A percentile compares a stretch with the other conserved stretches of the same genome.
Evolutionary conservation across 2,797 vertebrate species (phyloP).

Genomic region (Tauraco hartlaubi): DNA sequence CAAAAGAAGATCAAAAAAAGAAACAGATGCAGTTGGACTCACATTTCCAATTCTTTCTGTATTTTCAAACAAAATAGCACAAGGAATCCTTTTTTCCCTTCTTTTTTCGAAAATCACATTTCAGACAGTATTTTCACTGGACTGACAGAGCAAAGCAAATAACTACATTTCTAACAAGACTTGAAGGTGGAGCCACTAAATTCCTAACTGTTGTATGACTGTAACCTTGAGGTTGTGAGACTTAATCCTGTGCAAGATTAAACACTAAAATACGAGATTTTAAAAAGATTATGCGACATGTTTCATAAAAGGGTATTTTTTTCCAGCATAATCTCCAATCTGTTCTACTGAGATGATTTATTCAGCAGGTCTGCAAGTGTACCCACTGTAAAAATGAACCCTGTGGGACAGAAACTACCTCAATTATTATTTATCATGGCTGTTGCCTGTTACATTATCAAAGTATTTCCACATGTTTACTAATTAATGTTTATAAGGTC

Average conservation of each 20-base stretch:
- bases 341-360: not conserved
- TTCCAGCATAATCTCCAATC: not conserved
- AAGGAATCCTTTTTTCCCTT: not conserved
- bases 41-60: not conserved
- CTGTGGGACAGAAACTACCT: not conserved
- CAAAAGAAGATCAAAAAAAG: not conserved
- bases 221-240: not conserved
- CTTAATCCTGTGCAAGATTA: not conserved
- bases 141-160: not conserved
- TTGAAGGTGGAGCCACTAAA: not conserved
- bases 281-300: not conserved
- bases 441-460: not conserved
- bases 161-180: not conserved
- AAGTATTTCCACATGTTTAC: constrained; percentile 11
- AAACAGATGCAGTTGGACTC: not conserved
- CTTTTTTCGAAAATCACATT: not conserved
- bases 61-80: not conserved
- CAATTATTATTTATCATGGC: not conserved
- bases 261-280: not conserved
- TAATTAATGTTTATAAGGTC: constrained; percentile 1
- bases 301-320: not conserved
- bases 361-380: not conserved
- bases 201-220: not conserved
- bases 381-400: not conserved
- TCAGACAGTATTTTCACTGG: not conserved